Base-by-base conservation (phyloP, 2,888 invertebrate species). In the Drosophila algonquin region DNA sequence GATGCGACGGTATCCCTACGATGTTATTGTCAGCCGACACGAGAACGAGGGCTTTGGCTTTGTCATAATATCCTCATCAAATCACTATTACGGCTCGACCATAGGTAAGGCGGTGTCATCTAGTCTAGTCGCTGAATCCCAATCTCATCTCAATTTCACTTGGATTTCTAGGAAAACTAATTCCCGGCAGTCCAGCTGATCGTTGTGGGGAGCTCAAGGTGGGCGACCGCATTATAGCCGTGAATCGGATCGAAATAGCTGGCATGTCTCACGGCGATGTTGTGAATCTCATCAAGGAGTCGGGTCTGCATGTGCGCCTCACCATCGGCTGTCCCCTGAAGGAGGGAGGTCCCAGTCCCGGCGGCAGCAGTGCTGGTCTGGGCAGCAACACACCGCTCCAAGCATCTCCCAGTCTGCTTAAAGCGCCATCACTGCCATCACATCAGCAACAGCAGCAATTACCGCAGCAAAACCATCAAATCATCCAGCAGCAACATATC, bases 41-140 rank as follows among this genome's bases (percentile, higher is more conserved):
- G 98, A 98, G 89, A 97, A 96, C 77, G 99, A 99, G 92, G 99
- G 99, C 5, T 99, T 99, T 92, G 99, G 99, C 12, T 99, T 99
- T 92, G 99, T 99, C 54, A 98, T 99, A 80, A 99, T 99, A 85
- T 98, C 99, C 0, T 98, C 98, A 6, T 97, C 98, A 4, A 97
- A 97, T 96, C 81, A 94, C 93, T 75, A 94, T 92, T 91, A 92
- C 73, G 96, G 96, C 32, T 96, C 96, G 1, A 97, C 97, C 27
- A 98, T 98, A 79, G 98, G 98, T 95, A 91, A 35, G 35, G 35
- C 35, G 64, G 77, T 54, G n/a, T 6, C 1, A 7, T 56, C 35
- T 4, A 14, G 5, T 40, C 40, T 14, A 40, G 40, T 14, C 6
- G 5, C 40, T 14, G 14, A 40, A 14, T 14, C 14, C 1, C 14